phyloP scores from a whole-genome alignment of 37 sponge, comb jelly and placozoan species.

The Beroe forskalii region DNA sequence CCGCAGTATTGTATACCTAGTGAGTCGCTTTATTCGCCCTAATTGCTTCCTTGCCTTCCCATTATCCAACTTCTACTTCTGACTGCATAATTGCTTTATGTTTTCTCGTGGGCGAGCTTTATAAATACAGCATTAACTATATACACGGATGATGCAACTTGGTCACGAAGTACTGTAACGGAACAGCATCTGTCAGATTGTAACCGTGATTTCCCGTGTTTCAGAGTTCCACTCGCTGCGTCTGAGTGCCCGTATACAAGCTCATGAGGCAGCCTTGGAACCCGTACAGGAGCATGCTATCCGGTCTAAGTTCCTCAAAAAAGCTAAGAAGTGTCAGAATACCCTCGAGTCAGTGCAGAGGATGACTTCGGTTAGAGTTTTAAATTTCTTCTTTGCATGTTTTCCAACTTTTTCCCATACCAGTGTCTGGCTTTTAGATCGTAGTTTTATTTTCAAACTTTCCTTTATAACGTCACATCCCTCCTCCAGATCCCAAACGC shows the following conservation, averaged over 20 bases:
- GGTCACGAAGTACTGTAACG: neutral
- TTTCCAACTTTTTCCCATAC: neutral
- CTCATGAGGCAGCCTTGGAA: slow-evolving; percentile 66
- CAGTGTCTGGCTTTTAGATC: neutral
- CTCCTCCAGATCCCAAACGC: slow-evolving; percentile 39
- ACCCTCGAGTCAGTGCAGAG: slow-evolving; percentile 10
- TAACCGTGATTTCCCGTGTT: slow-evolving; percentile 11
- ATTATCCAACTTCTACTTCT: neutral
- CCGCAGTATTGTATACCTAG: slow-evolving; percentile 75
- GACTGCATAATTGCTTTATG: neutral
- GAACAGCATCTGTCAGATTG: too few species aligned
- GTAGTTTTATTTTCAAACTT: too few species aligned
- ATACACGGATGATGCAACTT: too few species aligned
- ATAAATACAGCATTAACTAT: too few species aligned
- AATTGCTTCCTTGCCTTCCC: neutral
- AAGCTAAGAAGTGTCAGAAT: slow-evolving; percentile 65
- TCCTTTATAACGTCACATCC: too few species aligned
- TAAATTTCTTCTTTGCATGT: neutral
- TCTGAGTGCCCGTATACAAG: slow-evolving; percentile 68
- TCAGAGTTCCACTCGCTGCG: slow-evolving; percentile 73
- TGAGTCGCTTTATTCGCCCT: neutral
- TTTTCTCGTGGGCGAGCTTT: too few species aligned
- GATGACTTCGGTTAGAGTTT: slow-evolving; percentile 15
- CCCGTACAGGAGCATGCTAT: slow-evolving; percentile 68
- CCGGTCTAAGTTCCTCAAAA: slow-evolving; percentile 73